Conservation (phyloP, 53 echinoderm and acorn worm genomes). For the Crossaster papposus region DNA sequence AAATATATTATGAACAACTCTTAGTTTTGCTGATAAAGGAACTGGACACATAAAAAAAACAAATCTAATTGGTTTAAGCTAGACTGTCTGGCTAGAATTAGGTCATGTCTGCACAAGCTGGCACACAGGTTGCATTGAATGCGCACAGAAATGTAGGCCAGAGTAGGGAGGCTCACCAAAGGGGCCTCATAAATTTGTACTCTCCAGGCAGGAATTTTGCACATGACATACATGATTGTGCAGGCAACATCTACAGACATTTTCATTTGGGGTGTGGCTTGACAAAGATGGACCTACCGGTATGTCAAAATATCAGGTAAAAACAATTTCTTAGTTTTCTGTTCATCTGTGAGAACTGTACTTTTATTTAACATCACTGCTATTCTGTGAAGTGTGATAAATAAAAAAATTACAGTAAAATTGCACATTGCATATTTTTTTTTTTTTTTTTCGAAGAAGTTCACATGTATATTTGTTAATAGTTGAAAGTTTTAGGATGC, state of each 20-base stretch:
- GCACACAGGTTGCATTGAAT: slow-evolving; percentile 29
- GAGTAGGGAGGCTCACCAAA: slow-evolving; percentile 2
- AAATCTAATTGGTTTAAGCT: slow-evolving; percentile 59
- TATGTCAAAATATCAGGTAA: neutral
- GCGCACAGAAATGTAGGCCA: slow-evolving; percentile 54
- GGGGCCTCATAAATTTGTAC: slow-evolving; percentile 60
- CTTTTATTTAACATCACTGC: neutral
- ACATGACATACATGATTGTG: neutral
- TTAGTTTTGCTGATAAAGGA: slow-evolving; percentile 9
- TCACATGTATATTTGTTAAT: neutral
- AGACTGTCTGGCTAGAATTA: slow-evolving; percentile 47
- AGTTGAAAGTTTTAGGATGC: neutral
- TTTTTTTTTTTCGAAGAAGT: neutral
- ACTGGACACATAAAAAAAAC: slow-evolving; percentile 14
- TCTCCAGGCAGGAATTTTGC: slow-evolving; percentile 4
- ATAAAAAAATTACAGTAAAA: no score
- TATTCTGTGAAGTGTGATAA: no score
- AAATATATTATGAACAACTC: slow-evolving; percentile 24
- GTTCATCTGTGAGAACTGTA: neutral
- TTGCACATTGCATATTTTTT: neutral
- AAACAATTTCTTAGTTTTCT: neutral
- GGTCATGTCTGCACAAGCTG: slow-evolving; percentile 48
- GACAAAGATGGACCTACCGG: neutral
- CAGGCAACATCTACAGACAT: neutral
- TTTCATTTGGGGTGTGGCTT: neutral